Percentiles rank a stretch among this genome's conserved stretches.
These are phyloP conservation scores for Drosophila truncata DNA, from an alignment of 1,140 invertebrate genomes.

Conservation along the genomic window DNA sequence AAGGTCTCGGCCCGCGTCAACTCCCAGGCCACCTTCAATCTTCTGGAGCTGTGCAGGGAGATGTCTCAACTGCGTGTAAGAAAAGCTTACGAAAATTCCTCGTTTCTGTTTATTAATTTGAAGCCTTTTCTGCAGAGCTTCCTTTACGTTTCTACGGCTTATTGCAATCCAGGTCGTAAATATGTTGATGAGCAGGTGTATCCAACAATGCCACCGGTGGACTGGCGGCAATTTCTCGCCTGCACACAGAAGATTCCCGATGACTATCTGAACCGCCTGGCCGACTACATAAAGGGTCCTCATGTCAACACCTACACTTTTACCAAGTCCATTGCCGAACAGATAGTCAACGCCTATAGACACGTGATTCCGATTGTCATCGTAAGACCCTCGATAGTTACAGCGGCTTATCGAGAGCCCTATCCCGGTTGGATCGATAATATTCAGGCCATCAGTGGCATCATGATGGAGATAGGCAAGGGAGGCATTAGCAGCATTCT, in stretches of 20 bases:
- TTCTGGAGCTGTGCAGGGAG: constrained; percentile 87
- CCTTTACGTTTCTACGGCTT: constrained; percentile 95
- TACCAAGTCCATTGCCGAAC: constrained; percentile 94
- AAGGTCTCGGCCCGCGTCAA: constrained; percentile 88
- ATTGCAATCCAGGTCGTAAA: constrained; percentile 91
- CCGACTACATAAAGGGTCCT: constrained; percentile 87
- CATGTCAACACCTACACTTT: constrained; percentile 96
- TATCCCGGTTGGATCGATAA: constrained; percentile 97
- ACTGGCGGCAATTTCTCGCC: constrained; percentile 88
- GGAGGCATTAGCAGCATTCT: constrained; percentile 94
- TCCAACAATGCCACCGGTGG: constrained; percentile 87
- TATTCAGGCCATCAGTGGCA: constrained; percentile 92
- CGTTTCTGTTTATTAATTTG: background rate
- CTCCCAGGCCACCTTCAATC: constrained; percentile 87
- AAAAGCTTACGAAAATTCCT: too few species aligned
- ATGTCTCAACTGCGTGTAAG: constrained; percentile 90
- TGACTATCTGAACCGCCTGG: constrained; percentile 87
- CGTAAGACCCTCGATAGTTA: constrained; percentile 96
- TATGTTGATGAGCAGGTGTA: constrained; percentile 91
- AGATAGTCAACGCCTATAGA: constrained; percentile 89
- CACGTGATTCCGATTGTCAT: constrained; percentile 92
- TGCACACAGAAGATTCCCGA: constrained; percentile 87
- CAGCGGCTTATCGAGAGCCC: constrained; percentile 91
- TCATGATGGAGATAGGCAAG: constrained; percentile 94
- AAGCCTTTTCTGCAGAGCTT: constrained; percentile 87